phyloP scores from a whole-genome alignment of 2,888 invertebrate genomes.

The Perizoma affinitatum region DNA sequence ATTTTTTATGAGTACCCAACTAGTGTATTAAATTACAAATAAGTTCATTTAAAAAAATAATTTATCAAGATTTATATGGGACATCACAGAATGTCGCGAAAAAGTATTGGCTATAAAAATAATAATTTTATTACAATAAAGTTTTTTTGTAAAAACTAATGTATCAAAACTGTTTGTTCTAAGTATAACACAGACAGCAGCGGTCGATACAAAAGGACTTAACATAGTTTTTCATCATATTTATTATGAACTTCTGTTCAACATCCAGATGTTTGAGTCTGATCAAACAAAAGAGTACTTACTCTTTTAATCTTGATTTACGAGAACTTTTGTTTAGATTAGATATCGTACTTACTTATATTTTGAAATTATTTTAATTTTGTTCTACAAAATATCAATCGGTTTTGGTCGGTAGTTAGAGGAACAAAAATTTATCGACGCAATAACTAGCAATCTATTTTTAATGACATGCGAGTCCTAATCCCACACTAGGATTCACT shows the following conservation, averaged over 20 bases:
- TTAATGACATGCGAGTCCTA: too few species aligned
- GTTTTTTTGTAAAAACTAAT: constrained; percentile 35
- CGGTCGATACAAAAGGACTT: constrained; percentile 83
- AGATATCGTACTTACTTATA: constrained; percentile 61
- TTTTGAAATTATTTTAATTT: constrained; percentile 54
- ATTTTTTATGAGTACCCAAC: too few species aligned
- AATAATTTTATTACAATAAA: too few species aligned
- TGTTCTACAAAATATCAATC: constrained; percentile 46
- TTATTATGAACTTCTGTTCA: constrained; percentile 84
- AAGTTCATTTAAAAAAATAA: too few species aligned
- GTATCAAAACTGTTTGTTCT: constrained; percentile 63
- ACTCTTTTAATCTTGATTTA: constrained; percentile 77
- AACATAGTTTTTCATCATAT: constrained; percentile 82
- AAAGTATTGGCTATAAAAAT: too few species aligned
- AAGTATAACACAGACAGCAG: constrained; percentile 61
- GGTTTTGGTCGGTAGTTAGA: constrained; percentile 43
- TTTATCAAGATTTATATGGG: too few species aligned
- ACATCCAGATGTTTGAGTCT: constrained; percentile 80
- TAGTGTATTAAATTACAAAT: too few species aligned
- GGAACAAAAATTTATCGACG: constrained; percentile 9
- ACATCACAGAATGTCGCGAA: too few species aligned
- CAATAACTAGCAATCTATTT: too few species aligned
- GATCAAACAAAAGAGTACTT: constrained; percentile 82
- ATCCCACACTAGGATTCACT: too few species aligned
- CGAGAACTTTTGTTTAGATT: constrained; percentile 71